phyloP scores from a whole-genome alignment of 1,140 invertebrate genomes.

The Cydia splendana region DNA sequence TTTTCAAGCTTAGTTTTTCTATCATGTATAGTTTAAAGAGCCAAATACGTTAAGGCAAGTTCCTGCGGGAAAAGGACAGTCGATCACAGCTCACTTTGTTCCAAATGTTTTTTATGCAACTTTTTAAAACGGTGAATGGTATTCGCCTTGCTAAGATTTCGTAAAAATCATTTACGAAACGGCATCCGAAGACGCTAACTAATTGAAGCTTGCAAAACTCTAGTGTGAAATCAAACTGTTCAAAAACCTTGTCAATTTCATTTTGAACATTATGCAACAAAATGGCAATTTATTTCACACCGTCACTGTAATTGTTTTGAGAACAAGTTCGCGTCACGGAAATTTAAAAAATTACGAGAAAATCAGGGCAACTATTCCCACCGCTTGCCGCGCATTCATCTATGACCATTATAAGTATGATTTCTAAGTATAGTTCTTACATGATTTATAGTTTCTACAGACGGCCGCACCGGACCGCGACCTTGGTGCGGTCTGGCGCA shows the following conservation, averaged over 20 bases:
- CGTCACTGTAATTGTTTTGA: conserved; percentile 66
- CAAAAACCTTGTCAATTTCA: conserved; percentile 42
- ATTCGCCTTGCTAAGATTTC: too few species aligned
- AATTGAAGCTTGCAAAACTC: not conserved
- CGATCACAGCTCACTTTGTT: too few species aligned
- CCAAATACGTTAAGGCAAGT: not conserved
- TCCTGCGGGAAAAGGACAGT: too few species aligned
- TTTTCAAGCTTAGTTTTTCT: conserved; percentile 1
- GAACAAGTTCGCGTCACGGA: conserved; percentile 58
- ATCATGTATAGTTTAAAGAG: not conserved
- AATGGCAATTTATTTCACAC: conserved; percentile 59
- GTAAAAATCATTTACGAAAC: too few species aligned
- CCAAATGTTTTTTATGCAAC: too few species aligned
- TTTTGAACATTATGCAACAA: conserved; percentile 65
- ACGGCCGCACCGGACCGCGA: too few species aligned
- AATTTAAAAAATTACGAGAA: conserved; percentile 48
- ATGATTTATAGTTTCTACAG: too few species aligned
- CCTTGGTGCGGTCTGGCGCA: too few species aligned
- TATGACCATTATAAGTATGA: conserved; percentile 53
- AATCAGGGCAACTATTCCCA: conserved; percentile 49
- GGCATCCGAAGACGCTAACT: not conserved
- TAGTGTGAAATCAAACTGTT: not conserved
- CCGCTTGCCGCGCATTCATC: not conserved
- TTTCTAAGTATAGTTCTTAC: conserved; percentile 39
- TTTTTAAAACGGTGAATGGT: too few species aligned